Conservation (phyloP, 2,888 invertebrate species). For the Dascillus cervinus region DNA sequence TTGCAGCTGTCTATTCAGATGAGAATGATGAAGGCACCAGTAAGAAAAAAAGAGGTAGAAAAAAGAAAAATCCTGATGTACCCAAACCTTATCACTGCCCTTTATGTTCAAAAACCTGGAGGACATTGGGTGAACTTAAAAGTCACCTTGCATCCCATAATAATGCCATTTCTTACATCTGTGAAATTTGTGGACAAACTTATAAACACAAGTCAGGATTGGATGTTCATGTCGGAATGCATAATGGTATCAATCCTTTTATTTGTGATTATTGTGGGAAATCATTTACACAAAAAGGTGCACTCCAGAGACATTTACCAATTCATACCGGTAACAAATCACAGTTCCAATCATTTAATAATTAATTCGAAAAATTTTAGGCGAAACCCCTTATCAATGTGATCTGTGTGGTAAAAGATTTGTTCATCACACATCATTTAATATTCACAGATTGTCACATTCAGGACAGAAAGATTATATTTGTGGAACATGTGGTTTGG, state of each 20-base stretch:
- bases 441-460: slow-evolving; percentile 60
- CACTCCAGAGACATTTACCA: slow-evolving; percentile 45
- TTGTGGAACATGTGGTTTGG: slow-evolving; percentile 53
- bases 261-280: slow-evolving; percentile 46
- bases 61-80: slow-evolving; percentile 10
- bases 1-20: neutral
- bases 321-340: slow-evolving; percentile 44
- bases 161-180: slow-evolving; percentile 34
- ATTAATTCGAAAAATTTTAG: slow-evolving; percentile 20
- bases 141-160: slow-evolving; percentile 29
- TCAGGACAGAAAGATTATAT: slow-evolving; percentile 53
- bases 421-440: slow-evolving; percentile 62
- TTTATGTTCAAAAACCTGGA: slow-evolving; percentile 29
- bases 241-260: slow-evolving; percentile 44
- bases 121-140: slow-evolving; percentile 28
- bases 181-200: slow-evolving; percentile 47
- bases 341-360: neutral
- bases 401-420: slow-evolving; percentile 38
- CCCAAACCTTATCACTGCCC: slow-evolving; percentile 24
- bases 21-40: neutral
- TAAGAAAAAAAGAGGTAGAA: slow-evolving; percentile 10
- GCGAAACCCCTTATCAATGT: slow-evolving; percentile 33
- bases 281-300: slow-evolving; percentile 49
- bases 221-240: slow-evolving; percentile 45
- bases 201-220: slow-evolving; percentile 46